Percentiles rank a stretch among this genome's conserved stretches.
These are phyloP conservation scores for Solenodon paradoxus DNA, from an alignment of 2,113 vertebrate species.

Conservation along the genomic window DNA sequence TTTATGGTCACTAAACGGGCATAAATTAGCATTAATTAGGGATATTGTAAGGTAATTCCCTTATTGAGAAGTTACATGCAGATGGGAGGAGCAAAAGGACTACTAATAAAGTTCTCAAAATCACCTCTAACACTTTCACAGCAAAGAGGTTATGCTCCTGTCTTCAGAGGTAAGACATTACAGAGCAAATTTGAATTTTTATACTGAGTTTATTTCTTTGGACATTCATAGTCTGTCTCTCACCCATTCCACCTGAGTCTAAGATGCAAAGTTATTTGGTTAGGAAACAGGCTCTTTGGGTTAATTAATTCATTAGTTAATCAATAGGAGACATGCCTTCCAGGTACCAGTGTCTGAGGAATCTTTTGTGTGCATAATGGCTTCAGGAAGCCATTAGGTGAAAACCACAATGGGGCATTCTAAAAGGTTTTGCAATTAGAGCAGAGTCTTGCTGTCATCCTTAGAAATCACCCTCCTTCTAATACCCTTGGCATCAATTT, in stretches of 20 bases:
- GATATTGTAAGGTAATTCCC: constrained; percentile 68
- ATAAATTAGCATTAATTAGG: constrained; percentile 79
- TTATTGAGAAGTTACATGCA: constrained; percentile 59
- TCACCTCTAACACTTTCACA: constrained; percentile 52
- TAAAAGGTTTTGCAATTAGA: constrained; percentile 63
- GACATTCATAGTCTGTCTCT: background rate
- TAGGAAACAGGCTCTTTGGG: constrained; percentile 48
- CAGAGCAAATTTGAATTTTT: background rate
- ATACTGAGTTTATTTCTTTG: background rate
- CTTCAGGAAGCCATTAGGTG: constrained; percentile 48
- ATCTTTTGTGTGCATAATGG: constrained; percentile 49
- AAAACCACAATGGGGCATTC: constrained; percentile 48
- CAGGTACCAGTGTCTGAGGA: background rate
- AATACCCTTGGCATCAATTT: background rate
- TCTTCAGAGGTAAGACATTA: background rate
- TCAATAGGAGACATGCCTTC: too few relatives aligned
- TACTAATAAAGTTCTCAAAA: constrained; percentile 67
- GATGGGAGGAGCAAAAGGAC: constrained; percentile 9
- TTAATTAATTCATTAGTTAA: too few relatives aligned
- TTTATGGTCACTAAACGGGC: constrained; percentile 80
- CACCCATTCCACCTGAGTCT: background rate
- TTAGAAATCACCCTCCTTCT: constrained; percentile 4
- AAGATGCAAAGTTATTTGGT: constrained; percentile 26
- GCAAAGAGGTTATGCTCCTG: background rate
- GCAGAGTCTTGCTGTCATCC: background rate